Evolutionary conservation across 1,140 invertebrate species (phyloP).

Genomic region (Caenorhabditis briggsae): DNA sequence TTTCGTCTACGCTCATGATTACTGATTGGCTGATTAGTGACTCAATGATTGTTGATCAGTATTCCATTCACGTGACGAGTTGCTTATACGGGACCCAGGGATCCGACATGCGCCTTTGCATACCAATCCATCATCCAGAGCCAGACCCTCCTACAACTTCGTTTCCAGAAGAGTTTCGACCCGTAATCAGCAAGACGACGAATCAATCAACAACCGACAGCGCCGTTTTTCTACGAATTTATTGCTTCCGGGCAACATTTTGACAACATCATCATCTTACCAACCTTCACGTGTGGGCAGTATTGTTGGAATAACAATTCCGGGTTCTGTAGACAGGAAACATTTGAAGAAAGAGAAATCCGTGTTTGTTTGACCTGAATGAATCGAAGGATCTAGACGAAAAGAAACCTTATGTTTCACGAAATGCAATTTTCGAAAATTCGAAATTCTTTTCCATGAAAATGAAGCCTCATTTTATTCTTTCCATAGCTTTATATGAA

Average conservation of each 20-base stretch:
- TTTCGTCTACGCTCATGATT: not conserved
- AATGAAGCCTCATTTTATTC: not conserved
- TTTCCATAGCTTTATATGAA: not conserved
- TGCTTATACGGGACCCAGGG: not conserved
- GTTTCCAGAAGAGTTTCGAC: constrained; percentile 14
- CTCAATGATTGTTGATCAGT: constrained; percentile 37
- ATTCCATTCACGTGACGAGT: constrained; percentile 43
- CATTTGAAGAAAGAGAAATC: not conserved
- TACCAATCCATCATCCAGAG: constrained; percentile 35
- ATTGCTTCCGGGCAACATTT: not conserved
- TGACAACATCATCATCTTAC: not conserved
- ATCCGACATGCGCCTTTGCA: constrained; percentile 1
- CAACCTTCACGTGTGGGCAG: not conserved
- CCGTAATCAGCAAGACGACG: constrained; percentile 33
- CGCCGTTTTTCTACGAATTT: constrained; percentile 3
- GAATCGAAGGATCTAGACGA: not conserved
- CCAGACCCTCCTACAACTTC: constrained; percentile 25
- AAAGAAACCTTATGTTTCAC: not conserved
- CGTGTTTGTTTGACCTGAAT: constrained; percentile 33
- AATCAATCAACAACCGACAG: constrained; percentile 17
- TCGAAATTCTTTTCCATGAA: not conserved
- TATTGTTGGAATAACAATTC: constrained; percentile 6
- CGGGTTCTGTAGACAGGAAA: constrained; percentile 34
- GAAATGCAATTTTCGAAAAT: constrained; percentile 15
- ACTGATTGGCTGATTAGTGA: constrained; percentile 13